phyloP scores from a whole-genome alignment of 2,797 vertebrate genomes.

The Mus spretus region DNA sequence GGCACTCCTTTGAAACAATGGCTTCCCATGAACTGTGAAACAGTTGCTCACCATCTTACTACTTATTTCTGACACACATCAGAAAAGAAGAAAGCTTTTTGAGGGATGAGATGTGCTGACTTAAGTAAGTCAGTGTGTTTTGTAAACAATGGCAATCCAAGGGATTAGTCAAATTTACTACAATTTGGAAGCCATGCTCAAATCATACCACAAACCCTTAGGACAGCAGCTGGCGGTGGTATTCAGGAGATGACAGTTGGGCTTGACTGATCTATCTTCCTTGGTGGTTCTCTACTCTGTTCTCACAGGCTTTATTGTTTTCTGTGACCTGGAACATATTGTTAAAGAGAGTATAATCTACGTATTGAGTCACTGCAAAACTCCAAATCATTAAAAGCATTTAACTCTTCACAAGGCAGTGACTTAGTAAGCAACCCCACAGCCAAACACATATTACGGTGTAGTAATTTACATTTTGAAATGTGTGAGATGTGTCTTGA shows the following conservation, averaged over 20 bases:
- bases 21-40: not conserved
- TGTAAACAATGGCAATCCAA: conserved; percentile 47
- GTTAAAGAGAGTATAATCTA: conserved; percentile 33
- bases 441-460: not conserved
- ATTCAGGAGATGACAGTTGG: not conserved
- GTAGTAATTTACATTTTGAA: conserved; percentile 59
- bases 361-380: not conserved
- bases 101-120: not conserved
- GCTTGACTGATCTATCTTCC: not conserved
- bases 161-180: not conserved
- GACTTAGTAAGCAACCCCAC: not conserved
- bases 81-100: not conserved
- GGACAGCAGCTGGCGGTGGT: not conserved
- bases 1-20: not conserved
- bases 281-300: not conserved
- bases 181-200: not conserved
- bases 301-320: not conserved
- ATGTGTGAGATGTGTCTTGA: conserved; percentile 41
- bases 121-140: conserved; percentile 42
- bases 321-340: conserved; percentile 45
- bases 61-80: not conserved
- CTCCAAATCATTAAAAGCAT: not conserved
- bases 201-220: not conserved
- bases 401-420: conserved; percentile 1
- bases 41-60: not conserved